phyloP scores from a whole-genome alignment of 2,113 vertebrate genomes.

The Riparia riparia region DNA sequence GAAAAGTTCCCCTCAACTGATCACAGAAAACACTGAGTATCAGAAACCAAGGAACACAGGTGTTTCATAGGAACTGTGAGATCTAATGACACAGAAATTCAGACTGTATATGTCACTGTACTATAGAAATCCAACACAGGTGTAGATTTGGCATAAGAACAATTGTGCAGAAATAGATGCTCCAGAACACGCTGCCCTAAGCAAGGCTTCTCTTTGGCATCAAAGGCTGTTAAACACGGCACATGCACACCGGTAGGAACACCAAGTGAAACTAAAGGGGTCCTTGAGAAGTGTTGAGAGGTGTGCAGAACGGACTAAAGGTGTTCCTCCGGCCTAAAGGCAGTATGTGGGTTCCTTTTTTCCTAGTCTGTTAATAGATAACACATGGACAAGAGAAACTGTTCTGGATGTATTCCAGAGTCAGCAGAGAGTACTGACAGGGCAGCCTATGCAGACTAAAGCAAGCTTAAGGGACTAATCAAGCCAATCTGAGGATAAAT shows the following conservation, averaged over 20 bases:
- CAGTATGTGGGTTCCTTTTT: not conserved
- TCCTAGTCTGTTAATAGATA: not conserved
- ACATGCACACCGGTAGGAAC: accelerated
- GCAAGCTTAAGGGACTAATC: not conserved
- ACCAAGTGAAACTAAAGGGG: not conserved
- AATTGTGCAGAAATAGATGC: not conserved
- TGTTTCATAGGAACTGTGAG: not conserved
- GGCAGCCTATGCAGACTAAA: not conserved
- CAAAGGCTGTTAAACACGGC: not conserved
- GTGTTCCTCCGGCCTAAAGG: not conserved
- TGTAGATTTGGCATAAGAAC: not conserved
- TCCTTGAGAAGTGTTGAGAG: not conserved
- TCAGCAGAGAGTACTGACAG: accelerated
- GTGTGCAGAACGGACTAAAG: not conserved
- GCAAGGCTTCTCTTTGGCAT: not conserved
- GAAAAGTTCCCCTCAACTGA: not conserved
- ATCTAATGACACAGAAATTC: not conserved
- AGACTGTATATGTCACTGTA: not conserved
- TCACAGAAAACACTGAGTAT: not conserved
- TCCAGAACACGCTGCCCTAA: not conserved
- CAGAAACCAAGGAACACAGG: not conserved
- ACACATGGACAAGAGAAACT: not conserved
- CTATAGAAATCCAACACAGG: not conserved
- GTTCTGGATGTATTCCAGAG: not conserved
- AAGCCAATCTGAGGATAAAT: not conserved